Percentiles rank a stretch among this genome's conserved stretches.
phyloP scores from a whole-genome alignment of 2,113 vertebrate species.

The Nestor notabilis region DNA sequence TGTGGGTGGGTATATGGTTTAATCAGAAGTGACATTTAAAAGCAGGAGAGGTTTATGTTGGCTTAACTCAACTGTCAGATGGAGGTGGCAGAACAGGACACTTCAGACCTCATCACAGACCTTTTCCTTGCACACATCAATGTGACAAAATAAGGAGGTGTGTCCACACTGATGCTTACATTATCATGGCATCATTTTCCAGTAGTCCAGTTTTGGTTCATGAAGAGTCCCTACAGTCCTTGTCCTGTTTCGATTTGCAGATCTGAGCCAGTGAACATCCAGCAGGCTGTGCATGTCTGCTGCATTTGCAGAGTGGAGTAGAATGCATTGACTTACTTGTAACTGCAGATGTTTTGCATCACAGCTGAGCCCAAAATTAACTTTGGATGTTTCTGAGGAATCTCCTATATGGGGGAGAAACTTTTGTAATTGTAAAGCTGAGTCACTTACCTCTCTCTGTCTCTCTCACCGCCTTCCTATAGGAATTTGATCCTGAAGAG shows the following conservation, averaged over 20 bases:
- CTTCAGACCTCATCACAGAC: not conserved
- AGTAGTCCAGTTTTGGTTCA: not conserved
- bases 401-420: not conserved
- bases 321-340: not conserved
- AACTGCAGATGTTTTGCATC: not conserved
- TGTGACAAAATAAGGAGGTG: not conserved
- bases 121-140: not conserved
- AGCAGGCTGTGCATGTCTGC: not conserved
- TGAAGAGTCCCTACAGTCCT: not conserved
- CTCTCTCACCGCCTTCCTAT: slow-evolving; percentile 11
- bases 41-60: not conserved
- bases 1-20: not conserved
- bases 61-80: not conserved
- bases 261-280: not conserved
- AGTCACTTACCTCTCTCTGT: not conserved
- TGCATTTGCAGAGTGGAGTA: not conserved
- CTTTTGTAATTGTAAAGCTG: not conserved
- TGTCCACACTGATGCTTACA: fast-evolving
- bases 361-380: not conserved
- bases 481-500: slow-evolving; percentile 99
- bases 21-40: not conserved
- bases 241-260: not conserved
- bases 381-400: not conserved
- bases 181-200: not conserved
- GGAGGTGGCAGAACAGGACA: not conserved